Percentiles rank a stretch among this genome's conserved stretches.
Conservation (phyloP, 2,797 vertebrate species). For the Tenualosa ilisha region DNA sequence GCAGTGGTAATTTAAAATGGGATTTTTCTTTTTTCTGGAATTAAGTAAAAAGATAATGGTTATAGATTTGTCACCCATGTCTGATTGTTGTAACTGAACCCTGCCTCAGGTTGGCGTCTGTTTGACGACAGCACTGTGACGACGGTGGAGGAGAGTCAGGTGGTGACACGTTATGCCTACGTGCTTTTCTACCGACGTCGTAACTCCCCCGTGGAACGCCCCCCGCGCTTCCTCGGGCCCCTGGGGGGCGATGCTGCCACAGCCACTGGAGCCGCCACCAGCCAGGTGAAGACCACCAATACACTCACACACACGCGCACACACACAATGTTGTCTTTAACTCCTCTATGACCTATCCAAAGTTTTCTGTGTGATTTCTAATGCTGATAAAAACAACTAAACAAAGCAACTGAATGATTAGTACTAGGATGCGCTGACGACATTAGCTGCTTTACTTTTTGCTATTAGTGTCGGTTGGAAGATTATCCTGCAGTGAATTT, state of each 20-base stretch:
- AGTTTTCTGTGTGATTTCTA: not conserved
- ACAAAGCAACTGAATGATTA: too few species aligned
- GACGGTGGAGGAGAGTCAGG: constrained; percentile 96
- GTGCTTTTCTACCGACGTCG: constrained; percentile 96
- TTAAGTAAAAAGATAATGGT: too few species aligned
- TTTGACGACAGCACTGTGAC: constrained; percentile 98
- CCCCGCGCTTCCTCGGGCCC: constrained; percentile 78
- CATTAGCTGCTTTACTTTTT: too few species aligned
- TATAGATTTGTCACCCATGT: too few species aligned
- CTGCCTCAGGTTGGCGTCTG: constrained; percentile 88
- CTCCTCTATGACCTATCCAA: too few species aligned
- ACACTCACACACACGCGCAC: not conserved
- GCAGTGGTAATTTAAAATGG: not conserved
- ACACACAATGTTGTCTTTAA: not conserved
- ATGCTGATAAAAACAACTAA: not conserved
- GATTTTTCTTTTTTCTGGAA: not conserved
- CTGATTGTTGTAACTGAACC: too few species aligned
- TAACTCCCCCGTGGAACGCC: constrained; percentile 96
- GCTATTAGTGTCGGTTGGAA: too few species aligned
- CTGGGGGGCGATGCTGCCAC: constrained; percentile 76
- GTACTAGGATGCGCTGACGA: too few species aligned
- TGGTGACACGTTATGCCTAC: constrained; percentile 95
- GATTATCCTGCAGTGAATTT: too few species aligned
- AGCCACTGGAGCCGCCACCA: constrained; percentile 81
- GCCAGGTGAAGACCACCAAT: constrained; percentile 85